Evolutionary conservation across 1,140 invertebrate genomes (phyloP).

Genomic region (Drosophila ironensis): DNA sequence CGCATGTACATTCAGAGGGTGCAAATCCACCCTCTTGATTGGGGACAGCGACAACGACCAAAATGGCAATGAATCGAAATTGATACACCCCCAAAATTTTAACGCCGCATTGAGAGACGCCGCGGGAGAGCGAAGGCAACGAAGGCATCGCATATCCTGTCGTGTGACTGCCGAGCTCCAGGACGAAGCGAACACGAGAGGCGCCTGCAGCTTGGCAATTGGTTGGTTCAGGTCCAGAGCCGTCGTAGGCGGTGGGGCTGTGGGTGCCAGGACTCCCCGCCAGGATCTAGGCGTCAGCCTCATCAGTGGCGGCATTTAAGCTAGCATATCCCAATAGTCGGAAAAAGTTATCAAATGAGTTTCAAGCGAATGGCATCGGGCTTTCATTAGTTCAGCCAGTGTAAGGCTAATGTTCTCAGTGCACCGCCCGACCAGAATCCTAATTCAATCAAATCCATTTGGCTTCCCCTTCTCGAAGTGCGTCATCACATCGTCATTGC

Average conservation of each 20-base stretch:
- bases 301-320: constrained; percentile 71
- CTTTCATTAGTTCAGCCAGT: too few relatives aligned
- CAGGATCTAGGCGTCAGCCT: constrained; percentile 49
- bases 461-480: constrained; percentile 29
- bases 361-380: not conserved
- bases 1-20: constrained; percentile 18
- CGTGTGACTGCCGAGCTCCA: constrained; percentile 42
- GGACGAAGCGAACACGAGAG: constrained; percentile 32
- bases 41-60: constrained; percentile 27
- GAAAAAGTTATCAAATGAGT: not conserved
- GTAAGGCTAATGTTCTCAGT: not conserved
- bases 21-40: constrained; percentile 68
- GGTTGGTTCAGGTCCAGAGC: constrained; percentile 38
- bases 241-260: constrained; percentile 4
- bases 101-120: constrained; percentile 57
- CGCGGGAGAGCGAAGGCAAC: constrained; percentile 46
- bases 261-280: constrained; percentile 49
- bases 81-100: constrained; percentile 76
- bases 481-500: constrained; percentile 54
- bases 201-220: constrained; percentile 32
- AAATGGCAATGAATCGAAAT: constrained; percentile 77
- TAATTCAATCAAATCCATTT: constrained; percentile 75
- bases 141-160: constrained; percentile 40
- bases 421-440: constrained; percentile 13
- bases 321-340: constrained; percentile 21